Evolutionary conservation across 92 coral and sea anemone species (phyloP), one percentile per base, ranked within the genome.

Genomic region (Zoanthus sansibaricus): DNA sequence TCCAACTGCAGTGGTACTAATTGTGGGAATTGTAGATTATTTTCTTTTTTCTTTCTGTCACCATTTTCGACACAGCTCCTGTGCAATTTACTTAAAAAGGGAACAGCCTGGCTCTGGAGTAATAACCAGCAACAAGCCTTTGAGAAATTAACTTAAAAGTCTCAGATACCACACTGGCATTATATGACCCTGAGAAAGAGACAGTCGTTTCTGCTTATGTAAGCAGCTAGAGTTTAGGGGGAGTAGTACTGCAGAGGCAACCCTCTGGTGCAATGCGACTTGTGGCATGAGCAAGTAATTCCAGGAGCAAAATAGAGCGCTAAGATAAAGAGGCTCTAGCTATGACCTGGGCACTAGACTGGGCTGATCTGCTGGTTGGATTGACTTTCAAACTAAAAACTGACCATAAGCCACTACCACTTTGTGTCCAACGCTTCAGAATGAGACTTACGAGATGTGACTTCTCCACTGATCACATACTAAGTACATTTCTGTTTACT

Each of bases 261-360:
- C 58, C 58, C 58, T 70, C 69, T 25, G 84, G 88, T 59, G 87
- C 89, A 30, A 52, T 78, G 83, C 69, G 84, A 32, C 92, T 90
- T 32, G 90, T 91, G 69, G 94, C 92, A 42, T 91, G 84, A 33
- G 90, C 87, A 25, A 88, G 92, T 71, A 85, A 91, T 52, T 93
- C 89, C 9, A 75, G 91, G 87, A 91, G 90, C 33, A 89, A 86
- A n/a, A 75, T 86, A 0, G 94, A 91, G 61, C 86, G 86, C 67
- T 64, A 92, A 17, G 90, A 93, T 37, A 90, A 93, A 71, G 94
- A 88, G 70, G 90, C 96, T 14, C 87, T 91, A 74, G 87, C 89
- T 8, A 59, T 82, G 32, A 85, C 88, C 71, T 82, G 93, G 90
- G 86, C 93, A 75, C 87, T 90, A 16, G 88, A 80, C 69, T 90